These are phyloP conservation scores for Ascidia mentula DNA, from an alignment of 23 tunicate species.

Conservation along the genomic window DNA sequence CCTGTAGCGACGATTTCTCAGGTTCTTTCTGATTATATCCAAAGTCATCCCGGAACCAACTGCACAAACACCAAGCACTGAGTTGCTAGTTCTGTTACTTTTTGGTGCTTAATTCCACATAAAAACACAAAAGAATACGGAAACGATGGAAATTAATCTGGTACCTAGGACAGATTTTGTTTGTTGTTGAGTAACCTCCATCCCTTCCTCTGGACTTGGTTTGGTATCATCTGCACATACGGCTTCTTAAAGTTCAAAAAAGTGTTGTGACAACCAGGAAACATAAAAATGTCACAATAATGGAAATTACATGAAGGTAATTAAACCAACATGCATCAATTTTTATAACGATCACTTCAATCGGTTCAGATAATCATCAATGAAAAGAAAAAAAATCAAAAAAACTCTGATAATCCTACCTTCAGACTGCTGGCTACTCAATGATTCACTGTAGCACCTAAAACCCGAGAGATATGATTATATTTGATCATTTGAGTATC, in stretches of 20 bases:
- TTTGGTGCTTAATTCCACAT: neutral
- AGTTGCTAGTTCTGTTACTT: neutral
- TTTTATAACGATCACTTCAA: no score
- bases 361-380: no score
- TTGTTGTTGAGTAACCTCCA: neutral
- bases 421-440: neutral
- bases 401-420: neutral
- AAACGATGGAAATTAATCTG: no score
- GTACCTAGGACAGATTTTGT: neutral
- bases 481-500: no score
- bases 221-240: neutral
- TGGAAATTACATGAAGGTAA: no score
- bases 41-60: conserved; percentile 27
- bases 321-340: no score
- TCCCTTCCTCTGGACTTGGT: neutral
- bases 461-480: neutral
- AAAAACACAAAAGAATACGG: no score
- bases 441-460: conserved; percentile 77
- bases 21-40: conserved; percentile 60
- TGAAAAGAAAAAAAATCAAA: no score
- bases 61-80: neutral
- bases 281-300: no score
- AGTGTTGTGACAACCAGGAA: no score
- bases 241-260: no score
- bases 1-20: conserved; percentile 72